These are phyloP conservation scores for Drosophila tani DNA, from an alignment of 1,140 invertebrate genomes.

Conservation along the genomic window DNA sequence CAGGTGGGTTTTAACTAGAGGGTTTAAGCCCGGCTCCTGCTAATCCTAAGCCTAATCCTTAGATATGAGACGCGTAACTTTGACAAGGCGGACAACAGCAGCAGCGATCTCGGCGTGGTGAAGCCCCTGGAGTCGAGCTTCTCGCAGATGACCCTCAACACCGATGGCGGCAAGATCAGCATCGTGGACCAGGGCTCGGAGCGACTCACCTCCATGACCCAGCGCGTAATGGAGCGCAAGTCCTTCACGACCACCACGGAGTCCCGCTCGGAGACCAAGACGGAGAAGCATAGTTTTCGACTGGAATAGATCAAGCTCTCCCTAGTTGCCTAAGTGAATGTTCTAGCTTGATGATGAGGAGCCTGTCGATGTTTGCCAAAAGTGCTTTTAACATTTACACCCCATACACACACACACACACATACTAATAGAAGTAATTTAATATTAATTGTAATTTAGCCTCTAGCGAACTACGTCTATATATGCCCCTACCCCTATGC, in stretches of 20 bases:
- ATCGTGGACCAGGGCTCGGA: constrained; percentile 77
- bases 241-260: constrained; percentile 86
- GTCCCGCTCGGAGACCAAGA: constrained; percentile 85
- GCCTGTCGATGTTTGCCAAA: constrained; percentile 76
- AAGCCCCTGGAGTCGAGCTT: constrained; percentile 81
- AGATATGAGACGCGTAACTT: constrained; percentile 84
- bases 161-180: constrained; percentile 79
- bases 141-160: constrained; percentile 80
- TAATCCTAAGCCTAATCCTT: background rate
- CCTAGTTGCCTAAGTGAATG: constrained; percentile 37
- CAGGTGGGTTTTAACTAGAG: constrained; percentile 79
- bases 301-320: constrained; percentile 73
- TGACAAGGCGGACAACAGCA: constrained; percentile 70
- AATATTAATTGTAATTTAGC: constrained; percentile 79
- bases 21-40: no score
- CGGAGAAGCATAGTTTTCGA: constrained; percentile 84
- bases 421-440: constrained; percentile 81
- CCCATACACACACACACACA: constrained; percentile 58
- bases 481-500: constrained; percentile 42
- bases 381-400: constrained; percentile 84
- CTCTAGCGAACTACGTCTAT: constrained; percentile 72
- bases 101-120: constrained; percentile 45
- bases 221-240: constrained; percentile 86
- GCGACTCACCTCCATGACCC: constrained; percentile 85
- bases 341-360: constrained; percentile 17